phyloP scores from a whole-genome alignment of 2,797 vertebrate species.

The Natrix natrix region DNA sequence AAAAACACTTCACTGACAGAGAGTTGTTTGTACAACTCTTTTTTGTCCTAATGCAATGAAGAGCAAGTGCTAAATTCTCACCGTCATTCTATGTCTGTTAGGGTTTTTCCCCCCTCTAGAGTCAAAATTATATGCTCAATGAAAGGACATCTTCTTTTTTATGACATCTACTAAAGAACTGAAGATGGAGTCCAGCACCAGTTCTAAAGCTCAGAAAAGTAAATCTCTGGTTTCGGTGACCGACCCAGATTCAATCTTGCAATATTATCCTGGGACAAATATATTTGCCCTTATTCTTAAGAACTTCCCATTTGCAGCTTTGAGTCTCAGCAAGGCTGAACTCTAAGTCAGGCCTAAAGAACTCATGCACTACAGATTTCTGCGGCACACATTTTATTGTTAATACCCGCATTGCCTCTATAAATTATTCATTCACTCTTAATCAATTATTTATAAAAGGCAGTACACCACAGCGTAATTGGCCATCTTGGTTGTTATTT shows the following conservation, averaged over 20 bases:
- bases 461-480: neutral
- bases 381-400: constrained; percentile 4
- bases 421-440: constrained; percentile 29
- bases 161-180: neutral
- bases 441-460: constrained; percentile 25
- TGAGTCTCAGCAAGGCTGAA: neutral
- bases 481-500: neutral
- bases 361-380: neutral
- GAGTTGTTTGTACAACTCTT: neutral
- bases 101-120: neutral
- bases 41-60: neutral
- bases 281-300: neutral
- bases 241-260: neutral
- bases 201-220: neutral
- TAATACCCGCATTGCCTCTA: constrained; percentile 21
- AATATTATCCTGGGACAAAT: neutral
- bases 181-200: neutral
- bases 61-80: neutral
- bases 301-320: neutral
- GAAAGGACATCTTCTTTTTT: neutral
- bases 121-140: neutral
- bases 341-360: neutral
- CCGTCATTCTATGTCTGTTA: neutral
- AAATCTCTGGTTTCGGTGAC: neutral
- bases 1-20: neutral